These are phyloP conservation scores for Dynastes maya DNA, from an alignment of 2,888 invertebrate genomes.

Conservation along the genomic window DNA sequence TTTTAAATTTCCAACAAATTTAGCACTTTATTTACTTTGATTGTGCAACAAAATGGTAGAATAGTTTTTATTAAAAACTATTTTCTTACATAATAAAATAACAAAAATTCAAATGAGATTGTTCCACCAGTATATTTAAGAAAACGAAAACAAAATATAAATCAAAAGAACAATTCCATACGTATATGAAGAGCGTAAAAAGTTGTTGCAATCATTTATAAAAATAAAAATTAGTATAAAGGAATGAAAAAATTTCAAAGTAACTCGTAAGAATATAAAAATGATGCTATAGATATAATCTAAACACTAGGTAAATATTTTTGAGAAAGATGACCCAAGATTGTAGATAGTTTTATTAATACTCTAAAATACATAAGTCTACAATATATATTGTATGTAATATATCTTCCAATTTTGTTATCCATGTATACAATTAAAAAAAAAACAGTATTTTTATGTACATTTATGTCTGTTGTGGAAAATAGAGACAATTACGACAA, in stretches of 20 bases:
- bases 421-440: conserved; percentile 5
- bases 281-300: neutral
- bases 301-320: neutral
- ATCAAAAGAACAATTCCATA: neutral
- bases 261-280: neutral
- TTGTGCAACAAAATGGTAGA: neutral
- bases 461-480: neutral
- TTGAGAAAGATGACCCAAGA: neutral
- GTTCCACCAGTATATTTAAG: conserved; percentile 11
- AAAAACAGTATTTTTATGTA: neutral
- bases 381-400: conserved; percentile 4
- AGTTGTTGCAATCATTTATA: neutral
- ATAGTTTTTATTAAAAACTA: conserved; percentile 2
- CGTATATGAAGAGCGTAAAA: neutral
- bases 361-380: neutral
- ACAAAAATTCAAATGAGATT: neutral
- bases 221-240: neutral
- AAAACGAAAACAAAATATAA: conserved; percentile 7
- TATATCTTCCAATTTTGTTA: conserved; percentile 3
- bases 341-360: neutral
- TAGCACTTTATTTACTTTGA: too few species aligned
- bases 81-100: neutral
- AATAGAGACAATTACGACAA: neutral
- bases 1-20: too few species aligned
- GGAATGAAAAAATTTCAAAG: neutral